Evolutionary conservation across 2,888 invertebrate genomes (phyloP).

Genomic region (Elaeidobius kamerunicus): DNA sequence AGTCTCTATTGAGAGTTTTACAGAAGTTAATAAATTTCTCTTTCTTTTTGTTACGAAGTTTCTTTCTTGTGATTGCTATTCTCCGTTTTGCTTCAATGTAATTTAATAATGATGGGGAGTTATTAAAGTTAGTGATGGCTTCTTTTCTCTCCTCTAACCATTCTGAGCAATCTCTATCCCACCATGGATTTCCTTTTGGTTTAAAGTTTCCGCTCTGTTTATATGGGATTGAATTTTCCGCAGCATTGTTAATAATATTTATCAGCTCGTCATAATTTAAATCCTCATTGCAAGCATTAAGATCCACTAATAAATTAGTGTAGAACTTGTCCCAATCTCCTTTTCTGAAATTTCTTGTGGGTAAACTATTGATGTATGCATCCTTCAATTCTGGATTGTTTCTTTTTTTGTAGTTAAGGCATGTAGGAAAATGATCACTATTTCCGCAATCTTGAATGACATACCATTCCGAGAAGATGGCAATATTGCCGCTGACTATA

Average conservation of each 20-base stretch:
- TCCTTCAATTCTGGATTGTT: no score
- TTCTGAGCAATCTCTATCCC: neutral
- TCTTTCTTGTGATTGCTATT: neutral
- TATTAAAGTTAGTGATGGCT: neutral
- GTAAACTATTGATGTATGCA: no score
- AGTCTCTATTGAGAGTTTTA: conserved; percentile 7
- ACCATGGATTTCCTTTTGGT: neutral
- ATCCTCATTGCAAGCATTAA: neutral
- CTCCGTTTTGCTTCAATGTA: neutral
- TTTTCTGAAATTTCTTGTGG: neutral
- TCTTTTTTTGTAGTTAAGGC: no score
- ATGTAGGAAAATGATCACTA: no score
- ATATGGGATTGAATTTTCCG: neutral
- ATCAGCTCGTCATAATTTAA: neutral
- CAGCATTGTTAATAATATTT: neutral
- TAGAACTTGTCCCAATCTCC: neutral
- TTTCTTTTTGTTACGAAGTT: neutral
- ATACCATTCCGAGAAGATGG: no score
- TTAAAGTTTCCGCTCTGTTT: no score
- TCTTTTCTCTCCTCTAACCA: neutral
- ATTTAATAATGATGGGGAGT: neutral
- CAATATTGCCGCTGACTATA: neutral
- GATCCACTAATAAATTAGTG: no score
- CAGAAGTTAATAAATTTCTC: conserved; percentile 12
- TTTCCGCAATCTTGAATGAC: no score